Percentiles rank a stretch among this genome's conserved stretches.
These are phyloP conservation scores for Gouania willdenowi DNA, from an alignment of 2,797 vertebrate genomes.

Conservation along the genomic window DNA sequence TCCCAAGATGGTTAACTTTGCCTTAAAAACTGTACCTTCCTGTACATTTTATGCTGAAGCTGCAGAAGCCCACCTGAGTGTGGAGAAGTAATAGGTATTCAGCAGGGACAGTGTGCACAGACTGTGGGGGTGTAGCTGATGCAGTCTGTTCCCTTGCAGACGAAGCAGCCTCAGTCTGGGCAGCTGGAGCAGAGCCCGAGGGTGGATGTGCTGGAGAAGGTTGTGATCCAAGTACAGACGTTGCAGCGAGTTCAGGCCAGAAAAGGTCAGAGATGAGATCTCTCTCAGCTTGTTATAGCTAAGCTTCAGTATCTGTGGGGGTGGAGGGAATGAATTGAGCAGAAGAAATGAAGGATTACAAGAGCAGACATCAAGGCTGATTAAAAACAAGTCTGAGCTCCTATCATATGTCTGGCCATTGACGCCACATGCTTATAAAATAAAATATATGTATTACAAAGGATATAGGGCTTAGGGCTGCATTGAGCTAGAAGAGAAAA, in stretches of 20 bases:
- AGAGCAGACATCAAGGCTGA: slow-evolving; percentile 24
- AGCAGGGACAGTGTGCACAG: slow-evolving; percentile 86
- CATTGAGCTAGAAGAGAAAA: slow-evolving; percentile 2
- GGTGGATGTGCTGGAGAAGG: slow-evolving; percentile 87
- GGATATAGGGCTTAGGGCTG: slow-evolving; percentile 1
- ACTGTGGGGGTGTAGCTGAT: slow-evolving; percentile 83
- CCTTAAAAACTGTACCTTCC: no score
- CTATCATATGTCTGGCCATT: slow-evolving; percentile 5
- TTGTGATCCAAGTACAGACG: slow-evolving; percentile 95
- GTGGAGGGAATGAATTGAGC: slow-evolving; percentile 9
- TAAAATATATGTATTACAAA: slow-evolving; percentile 27
- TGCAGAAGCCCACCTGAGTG: slow-evolving; percentile 67
- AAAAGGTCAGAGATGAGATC: slow-evolving; percentile 78
- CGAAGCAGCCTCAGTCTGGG: slow-evolving; percentile 85
- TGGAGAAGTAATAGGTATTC: slow-evolving; percentile 85
- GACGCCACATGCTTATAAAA: slow-evolving; percentile 27
- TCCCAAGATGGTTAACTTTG: background rate
- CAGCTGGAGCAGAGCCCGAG: slow-evolving; percentile 85
- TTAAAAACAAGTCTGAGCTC: slow-evolving; percentile 1
- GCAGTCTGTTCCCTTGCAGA: slow-evolving; percentile 88
- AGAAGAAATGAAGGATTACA: slow-evolving; percentile 20
- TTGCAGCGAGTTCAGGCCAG: slow-evolving; percentile 81
- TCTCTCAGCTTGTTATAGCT: slow-evolving; percentile 92
- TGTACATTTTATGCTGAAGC: background rate
- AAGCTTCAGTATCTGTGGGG: slow-evolving; percentile 87